A percentile compares a stretch with the other conserved stretches of the same genome.
These are phyloP conservation scores for Drosophila seguyi DNA, from an alignment of 1,140 invertebrate genomes.

Conservation along the genomic window DNA sequence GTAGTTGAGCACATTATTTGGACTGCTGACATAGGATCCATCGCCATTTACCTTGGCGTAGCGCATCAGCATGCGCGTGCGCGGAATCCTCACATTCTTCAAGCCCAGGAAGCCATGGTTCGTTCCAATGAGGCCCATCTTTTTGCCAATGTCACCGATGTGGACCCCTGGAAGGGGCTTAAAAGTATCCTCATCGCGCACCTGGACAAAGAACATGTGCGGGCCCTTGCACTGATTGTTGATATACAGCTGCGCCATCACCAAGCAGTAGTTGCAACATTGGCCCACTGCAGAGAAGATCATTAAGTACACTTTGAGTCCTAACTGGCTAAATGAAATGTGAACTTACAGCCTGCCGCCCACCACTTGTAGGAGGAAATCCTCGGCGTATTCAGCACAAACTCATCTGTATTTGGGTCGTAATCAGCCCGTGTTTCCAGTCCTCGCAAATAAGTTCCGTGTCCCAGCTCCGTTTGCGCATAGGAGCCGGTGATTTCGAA, in stretches of 20 bases:
- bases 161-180: conserved; percentile 94
- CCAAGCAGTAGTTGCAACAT: conserved; percentile 94
- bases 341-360: conserved; percentile 94
- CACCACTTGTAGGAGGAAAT: conserved; percentile 97
- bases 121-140: conserved; percentile 94
- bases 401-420: conserved; percentile 94
- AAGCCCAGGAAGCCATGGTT: conserved; percentile 97
- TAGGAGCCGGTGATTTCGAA: conserved; percentile 95
- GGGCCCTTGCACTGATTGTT: conserved; percentile 93
- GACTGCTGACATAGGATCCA: conserved; percentile 94
- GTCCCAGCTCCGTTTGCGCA: conserved; percentile 97
- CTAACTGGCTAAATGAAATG: too few relatives aligned
- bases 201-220: conserved; percentile 96
- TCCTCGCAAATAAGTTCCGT: conserved; percentile 96
- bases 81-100: conserved; percentile 93
- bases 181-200: conserved; percentile 95
- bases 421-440: conserved; percentile 97
- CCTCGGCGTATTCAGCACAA: conserved; percentile 94
- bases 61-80: conserved; percentile 97
- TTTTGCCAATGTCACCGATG: conserved; percentile 97
- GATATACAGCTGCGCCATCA: conserved; percentile 95
- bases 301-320: neutral
- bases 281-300: conserved; percentile 91
- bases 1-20: conserved; percentile 93
- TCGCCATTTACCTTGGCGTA: conserved; percentile 94